Evolutionary conservation across 2,113 vertebrate species (phyloP), one percentile per base, ranked within the genome.

Genomic region (Melierax canorus): DNA sequence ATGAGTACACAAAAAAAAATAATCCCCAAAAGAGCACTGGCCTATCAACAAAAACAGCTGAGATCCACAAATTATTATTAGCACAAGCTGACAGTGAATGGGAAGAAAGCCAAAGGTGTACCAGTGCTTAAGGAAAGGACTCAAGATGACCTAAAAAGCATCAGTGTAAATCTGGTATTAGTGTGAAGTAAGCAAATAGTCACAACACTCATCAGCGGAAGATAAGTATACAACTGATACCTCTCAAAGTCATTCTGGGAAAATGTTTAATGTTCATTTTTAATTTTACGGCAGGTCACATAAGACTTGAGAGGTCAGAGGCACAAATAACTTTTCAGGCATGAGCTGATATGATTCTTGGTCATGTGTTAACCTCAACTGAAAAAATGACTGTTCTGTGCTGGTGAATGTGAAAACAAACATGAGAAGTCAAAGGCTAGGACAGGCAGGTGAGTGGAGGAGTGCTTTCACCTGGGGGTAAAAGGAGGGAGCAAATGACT

Each of bases 1-100:
- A 74, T 59, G 79, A 89, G 50, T 0, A 1, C 30, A 72, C n/a
- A 11, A 18, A 14, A 7, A 77, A 56, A 69, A 38, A 58, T 75
- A 36, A 66, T 72, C 58, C 14, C 45, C 41, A 18, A 46, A 92
- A 50, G 30, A 94, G 36, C 60, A 81, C 18, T 75, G 48, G 62
- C 38, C 46, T 90, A 90, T 94, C 0, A 0, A 74, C 46, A 94
- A 96, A 95, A 93, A 43, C 72, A 86, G 95, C 92, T 93, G 95
- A 94, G 60, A 89, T 87, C 48, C 36, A 69, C 83, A 89, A 73
- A 78, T 94, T 95, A 95, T 96, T 97, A 97, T 95, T 96, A 97
- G 96, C 88, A 89, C 76, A 88, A 90, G 78, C 63, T 90, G 92
- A 93, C 88, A 89, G 86, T 36, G 79, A 94, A 87, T 78, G 79